Conservation (phyloP, 1,140 invertebrate genomes). For the Panagrolaimus sp. region DNA sequence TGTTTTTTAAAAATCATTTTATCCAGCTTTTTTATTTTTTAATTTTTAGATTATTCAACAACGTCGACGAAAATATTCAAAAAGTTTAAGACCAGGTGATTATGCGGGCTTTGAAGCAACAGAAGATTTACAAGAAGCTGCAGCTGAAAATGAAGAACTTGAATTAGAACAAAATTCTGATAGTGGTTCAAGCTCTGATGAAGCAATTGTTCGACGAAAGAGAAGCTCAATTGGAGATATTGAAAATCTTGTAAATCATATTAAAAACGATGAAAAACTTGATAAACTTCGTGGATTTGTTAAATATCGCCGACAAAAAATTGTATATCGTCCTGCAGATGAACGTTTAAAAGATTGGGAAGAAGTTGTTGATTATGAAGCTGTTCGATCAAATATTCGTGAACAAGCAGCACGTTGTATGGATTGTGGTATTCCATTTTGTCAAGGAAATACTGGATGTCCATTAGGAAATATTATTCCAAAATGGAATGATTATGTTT, state of each 20-base stretch:
- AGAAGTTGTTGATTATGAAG: constrained; percentile 69
- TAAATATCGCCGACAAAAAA: constrained; percentile 82
- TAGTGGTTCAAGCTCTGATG: constrained; percentile 1
- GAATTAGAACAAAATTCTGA: constrained; percentile 27
- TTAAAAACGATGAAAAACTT: constrained; percentile 74
- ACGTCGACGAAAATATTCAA: constrained; percentile 48
- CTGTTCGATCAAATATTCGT: constrained; percentile 77
- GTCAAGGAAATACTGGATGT: constrained; percentile 83
- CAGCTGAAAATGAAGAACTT: constrained; percentile 41
- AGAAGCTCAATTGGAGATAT: constrained; percentile 69
- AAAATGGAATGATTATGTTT: constrained; percentile 96
- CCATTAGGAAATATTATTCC: constrained; percentile 94
- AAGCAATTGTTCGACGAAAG: constrained; percentile 5
- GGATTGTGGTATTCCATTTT: constrained; percentile 99
- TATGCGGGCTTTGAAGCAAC: constrained; percentile 52
- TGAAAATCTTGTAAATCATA: constrained; percentile 71
- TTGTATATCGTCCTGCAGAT: constrained; percentile 74
- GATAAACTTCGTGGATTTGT: constrained; percentile 91
- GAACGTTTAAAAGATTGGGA: constrained; percentile 86
- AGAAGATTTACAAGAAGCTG: constrained; percentile 53
- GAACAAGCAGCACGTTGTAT: constrained; percentile 93
- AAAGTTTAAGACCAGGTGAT: constrained; percentile 45
- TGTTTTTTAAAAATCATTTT: constrained; percentile 18
- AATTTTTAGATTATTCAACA: constrained; percentile 48
- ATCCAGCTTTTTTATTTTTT: constrained; percentile 6